Base-by-base conservation (phyloP, 2,113 vertebrate genomes). In the Hydrochoerus hydrochaeris region DNA sequence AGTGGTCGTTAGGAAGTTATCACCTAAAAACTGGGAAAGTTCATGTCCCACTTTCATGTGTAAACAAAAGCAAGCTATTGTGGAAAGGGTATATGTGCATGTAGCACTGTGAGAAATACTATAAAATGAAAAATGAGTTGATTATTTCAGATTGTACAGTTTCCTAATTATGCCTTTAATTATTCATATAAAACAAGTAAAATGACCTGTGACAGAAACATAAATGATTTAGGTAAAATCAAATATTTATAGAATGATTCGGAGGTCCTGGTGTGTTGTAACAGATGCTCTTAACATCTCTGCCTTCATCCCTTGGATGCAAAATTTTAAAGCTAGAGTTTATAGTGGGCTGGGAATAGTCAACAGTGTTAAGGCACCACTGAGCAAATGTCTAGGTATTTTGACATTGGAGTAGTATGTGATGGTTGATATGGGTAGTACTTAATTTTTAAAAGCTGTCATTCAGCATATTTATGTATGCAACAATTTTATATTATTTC, bases 131-230 rank as follows among this genome's bases (percentile, higher is more conserved):
- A 98, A 99, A 98, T 98, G 98, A 99, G 98, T 97, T 98, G 95
- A 99, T 98, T 98, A 98, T 98, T 98, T 98, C 97, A 98, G 98
- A 99, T 98, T 98, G 98, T 98, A 98, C 97, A 90, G 98, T 98
- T 98, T 98, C 98, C 98, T 98, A 98, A 99, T 99, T 98, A 98
- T 98, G 98, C 96, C 98, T 98, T 99, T 99, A 99, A 99, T 99
- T 99, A 99, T 99, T 99, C 98, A 99, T 99, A 97, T 98, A 98
- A 98, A 99, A 99, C 98, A 99, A 99, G 99, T 99, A 99, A 99
- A 99, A 99, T 99, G 99, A 99, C 99, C 99, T 98, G 98, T 98
- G 98, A 98, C 99, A 99, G 98, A 98, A 95, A 95, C 93, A 99
- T 99, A 98, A 99, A 99, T 99, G 98, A 99, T 99, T 99, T 98